phyloP scores from a whole-genome alignment of 2,797 vertebrate species.

The Phrynocephalus guinanensis region DNA sequence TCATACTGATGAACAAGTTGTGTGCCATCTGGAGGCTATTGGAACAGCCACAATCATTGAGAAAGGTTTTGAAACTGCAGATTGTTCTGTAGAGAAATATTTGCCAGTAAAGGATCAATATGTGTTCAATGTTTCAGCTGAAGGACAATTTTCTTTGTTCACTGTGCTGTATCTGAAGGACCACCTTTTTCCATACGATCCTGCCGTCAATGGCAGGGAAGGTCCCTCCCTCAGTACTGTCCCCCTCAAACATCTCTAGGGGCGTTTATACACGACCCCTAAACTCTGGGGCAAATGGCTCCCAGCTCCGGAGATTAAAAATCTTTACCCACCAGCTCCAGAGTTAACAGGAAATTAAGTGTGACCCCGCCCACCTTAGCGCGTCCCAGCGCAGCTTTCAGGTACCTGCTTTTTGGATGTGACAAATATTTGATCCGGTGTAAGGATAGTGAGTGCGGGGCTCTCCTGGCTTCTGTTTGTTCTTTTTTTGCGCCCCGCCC shows the following conservation, averaged over 20 bases:
- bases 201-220: neutral
- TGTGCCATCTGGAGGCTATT: conserved; percentile 26
- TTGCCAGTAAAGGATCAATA: neutral
- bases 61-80: neutral
- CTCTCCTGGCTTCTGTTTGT: no score
- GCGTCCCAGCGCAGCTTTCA: no score
- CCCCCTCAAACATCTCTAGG: neutral
- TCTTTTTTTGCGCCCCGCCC: no score
- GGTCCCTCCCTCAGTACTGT: neutral
- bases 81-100: neutral
- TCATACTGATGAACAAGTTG: conserved; percentile 38
- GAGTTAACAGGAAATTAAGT: no score
- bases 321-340: no score
- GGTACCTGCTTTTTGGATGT: no score
- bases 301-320: no score
- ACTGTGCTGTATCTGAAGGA: neutral
- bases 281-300: no score
- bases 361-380: no score
- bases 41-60: neutral
- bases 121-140: neutral
- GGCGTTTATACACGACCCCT: no score
- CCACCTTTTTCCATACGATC: neutral
- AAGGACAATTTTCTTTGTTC: neutral
- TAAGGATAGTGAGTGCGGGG: no score
- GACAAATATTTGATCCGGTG: no score